Base-by-base conservation (phyloP, 2,888 invertebrate genomes). In the Eupeodes latifasciatus region DNA sequence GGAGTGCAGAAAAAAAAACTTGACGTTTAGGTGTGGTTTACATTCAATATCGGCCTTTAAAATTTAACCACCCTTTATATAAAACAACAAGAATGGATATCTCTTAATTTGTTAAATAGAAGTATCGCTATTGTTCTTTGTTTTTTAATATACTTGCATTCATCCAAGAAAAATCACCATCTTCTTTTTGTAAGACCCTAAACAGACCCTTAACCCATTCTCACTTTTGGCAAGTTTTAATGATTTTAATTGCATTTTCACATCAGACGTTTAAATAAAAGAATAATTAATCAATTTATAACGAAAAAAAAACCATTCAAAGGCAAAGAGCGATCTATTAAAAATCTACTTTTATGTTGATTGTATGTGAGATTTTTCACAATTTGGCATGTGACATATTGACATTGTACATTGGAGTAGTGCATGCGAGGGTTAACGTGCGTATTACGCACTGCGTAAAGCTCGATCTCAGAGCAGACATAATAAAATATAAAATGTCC, bases 221-320 rank as follows among this genome's bases (percentile, higher is more conserved):
- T 14, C 9, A 2, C 7, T 12, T 27, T 12, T 59, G 14, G 34
- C 34, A 36, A 36, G 7, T 9, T 36, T n/a, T 7, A 59, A 59
- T 36, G 0, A 34, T 72, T 72, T 80, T 80, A 72, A 80, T 80
- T 72, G 64, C 72, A 64, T 80, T 80, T 79, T 47, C 47, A 12
- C 40, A 11, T 55, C 53, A 71, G 27, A 34, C 34, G 7, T 6
- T 7, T 6, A 59, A 51, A 47, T 4, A 62, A 71, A 62, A 71
- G 27, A 11, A 64, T 11, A 44, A 49, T 64, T 36, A 80, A 80
- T 64, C 55, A 80, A 72, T 80, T 80, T 64, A 55, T 49, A 55
- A 2, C 44, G 55, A 59, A 7, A n/a, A 44, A 16, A n/a, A 69
- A 69, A 7, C 6, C 67, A 59, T 55, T 55, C 4, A 57, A 7